Evolutionary conservation across 2,888 invertebrate species (phyloP).

Genomic region (Sepioteuthis lessoniana): DNA sequence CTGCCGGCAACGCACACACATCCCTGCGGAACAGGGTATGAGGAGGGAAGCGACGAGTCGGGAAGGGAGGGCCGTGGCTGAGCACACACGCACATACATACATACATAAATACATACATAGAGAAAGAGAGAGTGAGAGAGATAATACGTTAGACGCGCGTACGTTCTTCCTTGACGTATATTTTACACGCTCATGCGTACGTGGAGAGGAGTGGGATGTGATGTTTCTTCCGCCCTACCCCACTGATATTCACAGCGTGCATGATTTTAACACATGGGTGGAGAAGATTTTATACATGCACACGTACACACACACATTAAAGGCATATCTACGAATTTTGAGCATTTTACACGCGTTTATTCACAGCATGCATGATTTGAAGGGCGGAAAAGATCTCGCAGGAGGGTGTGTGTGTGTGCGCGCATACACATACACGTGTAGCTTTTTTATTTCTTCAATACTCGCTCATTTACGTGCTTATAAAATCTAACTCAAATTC

Average conservation of each 20-base stretch:
- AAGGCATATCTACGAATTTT: too few species aligned
- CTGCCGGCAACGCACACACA: background rate
- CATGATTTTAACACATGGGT: slow-evolving; percentile 10
- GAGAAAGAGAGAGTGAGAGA: too few species aligned
- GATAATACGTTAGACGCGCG: too few species aligned
- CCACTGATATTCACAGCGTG: slow-evolving; percentile 4
- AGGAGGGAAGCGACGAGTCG: too few species aligned
- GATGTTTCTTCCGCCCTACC: background rate
- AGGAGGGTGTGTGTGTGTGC: background rate
- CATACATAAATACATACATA: background rate
- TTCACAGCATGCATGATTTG: too few species aligned
- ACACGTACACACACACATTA: background rate
- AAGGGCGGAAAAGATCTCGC: too few species aligned
- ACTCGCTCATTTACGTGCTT: too few species aligned
- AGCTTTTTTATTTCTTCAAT: too few species aligned
- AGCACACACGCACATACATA: background rate
- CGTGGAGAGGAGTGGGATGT: background rate
- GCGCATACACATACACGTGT: background rate
- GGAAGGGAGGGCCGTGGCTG: too few species aligned
- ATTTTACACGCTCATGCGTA: background rate
- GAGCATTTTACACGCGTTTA: too few species aligned
- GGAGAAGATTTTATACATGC: background rate
- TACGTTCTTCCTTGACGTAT: background rate
- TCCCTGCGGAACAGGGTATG: background rate
- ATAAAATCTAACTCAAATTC: too few species aligned